These are phyloP conservation scores for Pedicia rivosa DNA, from an alignment of 2,888 invertebrate genomes.

Conservation along the genomic window DNA sequence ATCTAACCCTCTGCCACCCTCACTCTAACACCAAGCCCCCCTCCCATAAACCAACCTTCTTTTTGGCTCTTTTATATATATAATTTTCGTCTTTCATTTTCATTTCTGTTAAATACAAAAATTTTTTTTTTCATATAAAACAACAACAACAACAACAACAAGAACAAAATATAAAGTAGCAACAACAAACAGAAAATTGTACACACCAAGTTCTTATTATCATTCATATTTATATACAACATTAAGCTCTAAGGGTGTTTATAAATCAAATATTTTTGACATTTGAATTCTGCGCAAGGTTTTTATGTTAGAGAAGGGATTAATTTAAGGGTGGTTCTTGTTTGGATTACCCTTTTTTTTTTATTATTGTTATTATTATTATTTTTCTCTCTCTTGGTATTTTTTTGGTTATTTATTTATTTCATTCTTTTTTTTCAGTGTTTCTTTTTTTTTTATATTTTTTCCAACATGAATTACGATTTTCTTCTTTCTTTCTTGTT, in stretches of 20 bases:
- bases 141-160: too few relatives aligned
- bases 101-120: too few relatives aligned
- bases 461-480: background rate
- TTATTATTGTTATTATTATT: too few relatives aligned
- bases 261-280: constrained; percentile 16
- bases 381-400: background rate
- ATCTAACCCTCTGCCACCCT: too few relatives aligned
- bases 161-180: too few relatives aligned
- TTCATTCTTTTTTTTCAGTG: constrained; percentile 3
- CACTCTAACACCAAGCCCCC: too few relatives aligned
- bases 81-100: too few relatives aligned
- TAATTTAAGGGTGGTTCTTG: constrained; percentile 9
- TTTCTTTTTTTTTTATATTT: constrained; percentile 2
- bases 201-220: constrained; percentile 10
- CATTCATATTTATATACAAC: constrained; percentile 10
- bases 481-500: background rate
- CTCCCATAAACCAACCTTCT: too few relatives aligned
- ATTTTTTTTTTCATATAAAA: too few relatives aligned
- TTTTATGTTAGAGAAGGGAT: constrained; percentile 12
- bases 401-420: background rate
- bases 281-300: constrained; percentile 14
- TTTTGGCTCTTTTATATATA: too few relatives aligned
- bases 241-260: constrained; percentile 14
- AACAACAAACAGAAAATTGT: too few relatives aligned
- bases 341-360: background rate